phyloP scores from a whole-genome alignment of 2,888 invertebrate species.

The Deilephila porcellus region DNA sequence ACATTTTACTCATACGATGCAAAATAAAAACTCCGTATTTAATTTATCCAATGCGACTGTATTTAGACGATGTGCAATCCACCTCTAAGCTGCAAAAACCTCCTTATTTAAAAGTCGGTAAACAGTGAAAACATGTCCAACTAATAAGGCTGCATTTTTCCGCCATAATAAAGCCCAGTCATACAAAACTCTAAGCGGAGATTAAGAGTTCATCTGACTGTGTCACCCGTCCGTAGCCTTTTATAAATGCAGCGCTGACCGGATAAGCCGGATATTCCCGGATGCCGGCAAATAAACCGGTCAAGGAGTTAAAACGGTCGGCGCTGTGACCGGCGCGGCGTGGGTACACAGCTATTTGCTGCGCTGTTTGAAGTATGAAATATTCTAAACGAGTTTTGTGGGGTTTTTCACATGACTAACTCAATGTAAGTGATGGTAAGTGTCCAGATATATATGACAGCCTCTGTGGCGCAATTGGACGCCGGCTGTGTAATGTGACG shows the following conservation, averaged over 20 bases:
- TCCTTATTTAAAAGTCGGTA: not conserved
- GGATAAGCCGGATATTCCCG: slow-evolving; percentile 39
- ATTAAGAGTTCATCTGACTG: slow-evolving; percentile 40
- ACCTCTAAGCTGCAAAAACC: not conserved
- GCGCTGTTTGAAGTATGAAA: not conserved
- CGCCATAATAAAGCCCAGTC: not conserved
- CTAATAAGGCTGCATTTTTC: not conserved
- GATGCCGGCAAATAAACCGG: slow-evolving; percentile 33
- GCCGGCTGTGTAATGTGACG: no score
- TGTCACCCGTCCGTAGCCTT: slow-evolving; percentile 40
- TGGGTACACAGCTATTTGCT: not conserved
- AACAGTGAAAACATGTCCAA: not conserved
- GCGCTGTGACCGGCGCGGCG: not conserved
- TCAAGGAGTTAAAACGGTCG: slow-evolving; percentile 20
- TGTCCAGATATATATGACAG: no score
- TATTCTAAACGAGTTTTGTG: no score
- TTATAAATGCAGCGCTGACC: slow-evolving; percentile 41
- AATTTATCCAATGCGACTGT: no score
- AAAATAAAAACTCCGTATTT: no score
- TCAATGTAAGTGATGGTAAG: no score
- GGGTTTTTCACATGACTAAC: no score
- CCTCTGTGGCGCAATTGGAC: no score
- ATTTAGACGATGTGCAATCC: not conserved
- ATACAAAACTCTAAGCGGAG: slow-evolving; percentile 28
- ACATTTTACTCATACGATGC: no score